Evolutionary conservation across 1,140 invertebrate genomes (phyloP).

Genomic region (Phortica variegata): DNA sequence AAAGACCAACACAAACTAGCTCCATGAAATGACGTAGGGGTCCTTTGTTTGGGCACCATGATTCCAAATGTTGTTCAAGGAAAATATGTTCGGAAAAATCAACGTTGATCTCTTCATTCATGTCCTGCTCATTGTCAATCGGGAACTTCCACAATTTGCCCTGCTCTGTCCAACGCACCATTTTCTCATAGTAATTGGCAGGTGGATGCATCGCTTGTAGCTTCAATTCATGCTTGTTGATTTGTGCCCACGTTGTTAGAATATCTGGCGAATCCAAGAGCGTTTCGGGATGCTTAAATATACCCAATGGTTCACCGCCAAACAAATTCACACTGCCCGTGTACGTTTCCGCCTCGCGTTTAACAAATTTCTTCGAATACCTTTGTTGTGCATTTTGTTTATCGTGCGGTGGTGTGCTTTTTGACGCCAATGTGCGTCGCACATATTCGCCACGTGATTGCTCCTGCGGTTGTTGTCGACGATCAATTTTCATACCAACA

Average conservation of each 20-base stretch:
- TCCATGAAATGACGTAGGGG: conserved; percentile 97
- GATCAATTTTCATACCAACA: conserved; percentile 74
- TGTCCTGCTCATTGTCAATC: conserved; percentile 93
- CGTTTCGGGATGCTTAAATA: conserved; percentile 58
- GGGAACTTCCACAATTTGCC: conserved; percentile 97
- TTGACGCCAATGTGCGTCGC: conserved; percentile 33
- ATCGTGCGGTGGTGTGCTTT: conserved; percentile 12
- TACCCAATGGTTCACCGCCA: conserved; percentile 61
- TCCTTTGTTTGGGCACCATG: conserved; percentile 85
- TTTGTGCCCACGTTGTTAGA: conserved; percentile 68
- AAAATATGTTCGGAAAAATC: conserved; percentile 93
- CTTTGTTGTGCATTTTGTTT: conserved; percentile 14
- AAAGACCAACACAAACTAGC: conserved; percentile 87
- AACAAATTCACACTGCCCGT: conserved; percentile 61
- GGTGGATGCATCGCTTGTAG: conserved; percentile 70
- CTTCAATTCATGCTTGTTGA: conserved; percentile 68
- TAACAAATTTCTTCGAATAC: conserved; percentile 20
- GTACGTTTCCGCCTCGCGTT: conserved; percentile 37
- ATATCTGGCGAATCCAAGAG: conserved; percentile 57
- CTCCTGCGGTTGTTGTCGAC: conserved; percentile 43
- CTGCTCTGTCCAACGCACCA: conserved; percentile 91
- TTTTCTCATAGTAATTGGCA: conserved; percentile 87
- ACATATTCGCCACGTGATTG: conserved; percentile 51
- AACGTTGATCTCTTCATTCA: conserved; percentile 76
- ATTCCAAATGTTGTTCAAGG: conserved; percentile 79